These are phyloP conservation scores for Isaurus tuberculatus DNA, from an alignment of 92 coral and sea anemone genomes.

Conservation along the genomic window DNA sequence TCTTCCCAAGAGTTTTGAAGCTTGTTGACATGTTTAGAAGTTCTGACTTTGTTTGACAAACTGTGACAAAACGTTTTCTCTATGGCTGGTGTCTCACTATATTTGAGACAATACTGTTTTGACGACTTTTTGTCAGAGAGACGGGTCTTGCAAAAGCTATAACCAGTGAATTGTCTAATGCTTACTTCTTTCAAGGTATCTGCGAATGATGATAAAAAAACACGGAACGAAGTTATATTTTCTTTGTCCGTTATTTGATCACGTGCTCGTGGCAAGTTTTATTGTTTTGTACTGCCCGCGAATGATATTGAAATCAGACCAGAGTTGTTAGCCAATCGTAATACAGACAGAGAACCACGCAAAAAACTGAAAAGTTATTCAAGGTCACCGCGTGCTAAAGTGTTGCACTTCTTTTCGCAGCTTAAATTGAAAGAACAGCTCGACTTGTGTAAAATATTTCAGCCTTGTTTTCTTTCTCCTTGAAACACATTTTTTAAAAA, in stretches of 20 bases:
- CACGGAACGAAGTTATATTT: neutral
- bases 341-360: conserved; percentile 1
- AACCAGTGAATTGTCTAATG: too few relatives aligned
- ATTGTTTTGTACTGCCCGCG: neutral
- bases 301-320: neutral
- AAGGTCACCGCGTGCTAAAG: conserved; percentile 9
- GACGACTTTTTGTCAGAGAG: neutral
- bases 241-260: too few relatives aligned
- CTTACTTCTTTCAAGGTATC: neutral
- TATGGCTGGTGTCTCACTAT: neutral
- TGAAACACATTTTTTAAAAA: too few relatives aligned
- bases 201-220: neutral
- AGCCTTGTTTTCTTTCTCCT: too few relatives aligned
- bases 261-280: too few relatives aligned
- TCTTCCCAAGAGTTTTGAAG: conserved; percentile 51
- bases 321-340: conserved; percentile 29
- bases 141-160: too few relatives aligned
- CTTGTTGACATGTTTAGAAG: conserved; percentile 48
- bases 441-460: too few relatives aligned
- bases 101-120: neutral
- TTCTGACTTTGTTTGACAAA: neutral
- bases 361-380: neutral
- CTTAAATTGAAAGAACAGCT: neutral
- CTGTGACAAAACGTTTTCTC: neutral
- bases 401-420: neutral